Evolutionary conservation across 2,797 vertebrate species (phyloP).

Genomic region (Melopsittacus undulatus): DNA sequence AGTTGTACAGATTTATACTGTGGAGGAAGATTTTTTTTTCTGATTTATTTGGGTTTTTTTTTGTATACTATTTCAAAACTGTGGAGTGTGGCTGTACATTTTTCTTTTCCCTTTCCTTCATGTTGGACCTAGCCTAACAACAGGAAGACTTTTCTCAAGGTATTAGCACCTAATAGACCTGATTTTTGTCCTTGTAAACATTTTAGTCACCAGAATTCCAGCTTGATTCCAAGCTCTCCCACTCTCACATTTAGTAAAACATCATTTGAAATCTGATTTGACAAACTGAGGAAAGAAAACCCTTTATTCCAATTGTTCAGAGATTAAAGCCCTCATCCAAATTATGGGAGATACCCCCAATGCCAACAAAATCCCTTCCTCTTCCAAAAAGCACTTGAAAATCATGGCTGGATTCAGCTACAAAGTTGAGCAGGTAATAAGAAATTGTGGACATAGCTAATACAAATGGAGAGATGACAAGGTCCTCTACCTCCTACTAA

Average conservation of each 20-base stretch:
- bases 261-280: neutral
- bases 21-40: neutral
- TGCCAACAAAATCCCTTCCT: neutral
- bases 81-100: neutral
- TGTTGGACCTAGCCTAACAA: neutral
- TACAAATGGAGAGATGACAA: neutral
- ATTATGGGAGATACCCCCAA: neutral
- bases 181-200: neutral
- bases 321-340: neutral
- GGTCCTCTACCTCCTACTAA: neutral
- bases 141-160: neutral
- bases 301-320: neutral
- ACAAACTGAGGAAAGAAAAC: neutral
- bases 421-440: neutral
- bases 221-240: neutral
- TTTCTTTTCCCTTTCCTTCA: neutral
- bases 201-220: neutral
- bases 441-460: neutral
- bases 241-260: neutral
- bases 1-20: neutral
- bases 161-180: neutral
- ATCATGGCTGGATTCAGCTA: neutral
- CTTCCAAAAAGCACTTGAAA: neutral
- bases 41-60: neutral
- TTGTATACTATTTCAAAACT: neutral